Evolutionary conservation across 2,113 vertebrate genomes (phyloP).

Genomic region (Salvelinus sp.): DNA sequence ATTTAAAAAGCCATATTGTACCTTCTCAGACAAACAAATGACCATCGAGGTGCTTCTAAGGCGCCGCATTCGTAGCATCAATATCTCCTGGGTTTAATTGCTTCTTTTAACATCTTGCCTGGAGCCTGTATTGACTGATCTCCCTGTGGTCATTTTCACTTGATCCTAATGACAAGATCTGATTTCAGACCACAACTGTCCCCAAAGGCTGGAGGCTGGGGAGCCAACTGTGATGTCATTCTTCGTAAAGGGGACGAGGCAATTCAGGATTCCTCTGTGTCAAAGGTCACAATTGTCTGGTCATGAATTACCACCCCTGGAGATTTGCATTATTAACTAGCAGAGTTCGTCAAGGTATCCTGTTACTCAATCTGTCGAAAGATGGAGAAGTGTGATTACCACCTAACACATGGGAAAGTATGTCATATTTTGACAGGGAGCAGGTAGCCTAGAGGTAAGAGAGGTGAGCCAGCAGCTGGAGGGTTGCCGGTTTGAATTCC

Average conservation of each 20-base stretch:
- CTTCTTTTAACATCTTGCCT: background rate
- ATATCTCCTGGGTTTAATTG: background rate
- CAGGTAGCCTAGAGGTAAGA: background rate
- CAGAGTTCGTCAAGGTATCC: background rate
- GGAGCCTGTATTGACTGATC: background rate
- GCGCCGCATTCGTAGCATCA: too few species aligned
- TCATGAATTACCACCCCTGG: background rate
- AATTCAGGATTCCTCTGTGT: background rate
- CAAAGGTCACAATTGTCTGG: background rate
- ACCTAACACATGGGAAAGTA: background rate
- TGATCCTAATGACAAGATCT: background rate
- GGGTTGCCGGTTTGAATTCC: too few species aligned
- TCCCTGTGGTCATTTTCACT: background rate
- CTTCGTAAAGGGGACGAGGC: background rate
- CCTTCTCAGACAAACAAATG: too few species aligned
- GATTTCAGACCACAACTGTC: background rate
- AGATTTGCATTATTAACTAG: constrained; percentile 7
- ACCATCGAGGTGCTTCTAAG: too few species aligned
- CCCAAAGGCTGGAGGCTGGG: background rate
- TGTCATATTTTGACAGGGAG: background rate
- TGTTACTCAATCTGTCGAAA: background rate
- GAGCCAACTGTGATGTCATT: background rate
- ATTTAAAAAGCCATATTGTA: too few species aligned
- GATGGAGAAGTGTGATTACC: background rate
- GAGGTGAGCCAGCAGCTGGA: too few species aligned